Percentiles rank a stretch among this genome's conserved stretches.
phyloP scores from a whole-genome alignment of 2,113 vertebrate genomes.

The Apteryx owenii region DNA sequence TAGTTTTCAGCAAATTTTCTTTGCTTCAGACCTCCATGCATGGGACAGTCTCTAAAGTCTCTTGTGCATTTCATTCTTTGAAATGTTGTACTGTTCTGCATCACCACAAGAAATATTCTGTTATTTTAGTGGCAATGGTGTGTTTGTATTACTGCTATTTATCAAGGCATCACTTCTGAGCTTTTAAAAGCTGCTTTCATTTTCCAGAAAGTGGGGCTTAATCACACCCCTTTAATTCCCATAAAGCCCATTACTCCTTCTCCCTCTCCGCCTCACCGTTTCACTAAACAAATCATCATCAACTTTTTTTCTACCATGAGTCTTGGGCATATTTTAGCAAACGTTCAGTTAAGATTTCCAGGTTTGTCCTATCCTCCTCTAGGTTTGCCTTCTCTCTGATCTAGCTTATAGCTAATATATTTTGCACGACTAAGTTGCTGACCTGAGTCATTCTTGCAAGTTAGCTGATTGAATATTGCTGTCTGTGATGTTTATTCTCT shows the following conservation, averaged over 20 bases:
- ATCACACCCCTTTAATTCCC: background rate
- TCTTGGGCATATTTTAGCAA: background rate
- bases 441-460: background rate
- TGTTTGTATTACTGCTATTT: background rate
- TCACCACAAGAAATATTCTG: background rate
- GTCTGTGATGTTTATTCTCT: background rate
- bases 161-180: background rate
- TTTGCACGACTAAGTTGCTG: background rate
- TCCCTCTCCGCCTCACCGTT: too few relatives aligned
- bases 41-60: background rate
- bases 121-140: background rate
- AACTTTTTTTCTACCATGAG: background rate
- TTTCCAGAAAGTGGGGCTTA: background rate
- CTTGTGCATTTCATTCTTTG: background rate
- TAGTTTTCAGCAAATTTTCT: background rate
- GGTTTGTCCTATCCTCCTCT: background rate
- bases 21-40: background rate
- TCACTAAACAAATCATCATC: too few relatives aligned
- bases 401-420: background rate
- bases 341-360: background rate
- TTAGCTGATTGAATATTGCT: background rate
- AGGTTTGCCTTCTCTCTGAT: background rate
- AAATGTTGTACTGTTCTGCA: background rate
- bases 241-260: background rate
- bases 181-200: background rate